phyloP scores from a whole-genome alignment of 2,888 invertebrate species.

The Orthosia gothica region DNA sequence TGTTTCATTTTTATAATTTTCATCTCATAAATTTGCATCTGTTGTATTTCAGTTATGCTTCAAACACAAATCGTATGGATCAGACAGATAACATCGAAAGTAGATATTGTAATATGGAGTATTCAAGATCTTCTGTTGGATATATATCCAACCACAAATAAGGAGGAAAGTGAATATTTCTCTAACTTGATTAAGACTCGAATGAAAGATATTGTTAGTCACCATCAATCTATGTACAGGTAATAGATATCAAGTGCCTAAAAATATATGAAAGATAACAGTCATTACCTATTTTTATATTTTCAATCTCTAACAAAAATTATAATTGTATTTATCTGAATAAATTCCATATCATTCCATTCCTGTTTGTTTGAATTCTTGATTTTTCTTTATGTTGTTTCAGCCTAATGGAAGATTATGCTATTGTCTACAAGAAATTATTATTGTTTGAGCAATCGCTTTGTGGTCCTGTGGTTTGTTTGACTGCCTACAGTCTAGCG shows the following conservation, averaged over 20 bases:
- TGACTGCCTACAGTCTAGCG: slow-evolving; percentile 77
- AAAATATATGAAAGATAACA: not conserved
- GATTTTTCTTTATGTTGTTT: slow-evolving; percentile 47
- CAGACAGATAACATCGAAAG: slow-evolving; percentile 79
- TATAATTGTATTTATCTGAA: too few relatives aligned
- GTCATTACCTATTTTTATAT: not conserved
- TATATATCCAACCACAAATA: slow-evolving; percentile 69
- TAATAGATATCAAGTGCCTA: slow-evolving; percentile 43
- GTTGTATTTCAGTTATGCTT: slow-evolving; percentile 76
- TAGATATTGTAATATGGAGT: slow-evolving; percentile 80
- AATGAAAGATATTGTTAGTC: slow-evolving; percentile 76
- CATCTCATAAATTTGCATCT: not conserved
- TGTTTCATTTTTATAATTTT: not conserved
- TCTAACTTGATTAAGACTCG: slow-evolving; percentile 71
- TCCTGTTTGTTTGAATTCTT: not conserved
- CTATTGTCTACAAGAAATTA: slow-evolving; percentile 78
- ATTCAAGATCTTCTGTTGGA: slow-evolving; percentile 79
- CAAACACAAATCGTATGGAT: slow-evolving; percentile 83
- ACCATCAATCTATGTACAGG: slow-evolving; percentile 80
- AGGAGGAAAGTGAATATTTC: slow-evolving; percentile 66
- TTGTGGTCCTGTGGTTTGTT: slow-evolving; percentile 76
- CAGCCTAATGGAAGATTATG: slow-evolving; percentile 77
- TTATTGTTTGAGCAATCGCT: slow-evolving; percentile 79
- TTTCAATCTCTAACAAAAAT: too few relatives aligned
- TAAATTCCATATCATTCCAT: too few relatives aligned